Conservation (phyloP, 2,888 invertebrate genomes). For the Galerucella pusilla region DNA sequence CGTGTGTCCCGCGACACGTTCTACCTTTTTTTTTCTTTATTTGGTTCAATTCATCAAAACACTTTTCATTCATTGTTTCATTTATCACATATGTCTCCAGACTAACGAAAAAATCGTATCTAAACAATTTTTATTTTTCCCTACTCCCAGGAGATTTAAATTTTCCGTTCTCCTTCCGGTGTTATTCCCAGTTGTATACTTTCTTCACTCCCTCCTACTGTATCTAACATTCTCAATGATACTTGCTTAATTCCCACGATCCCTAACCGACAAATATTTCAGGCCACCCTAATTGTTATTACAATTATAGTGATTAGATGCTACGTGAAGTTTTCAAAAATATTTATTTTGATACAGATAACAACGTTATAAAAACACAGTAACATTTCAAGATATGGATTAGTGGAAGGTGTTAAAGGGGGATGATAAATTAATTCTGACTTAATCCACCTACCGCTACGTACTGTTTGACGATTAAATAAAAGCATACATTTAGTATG, state of each 20-base stretch:
- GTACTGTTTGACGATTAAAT: too few species aligned
- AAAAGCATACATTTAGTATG: too few species aligned
- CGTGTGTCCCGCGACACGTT: too few species aligned
- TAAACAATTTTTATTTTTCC: slow-evolving; percentile 21
- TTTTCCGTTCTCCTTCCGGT: slow-evolving; percentile 21
- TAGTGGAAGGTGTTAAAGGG: too few species aligned
- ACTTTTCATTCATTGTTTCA: not conserved
- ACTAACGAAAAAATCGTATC: not conserved
- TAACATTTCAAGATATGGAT: too few species aligned
- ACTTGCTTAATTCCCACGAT: slow-evolving; percentile 22
- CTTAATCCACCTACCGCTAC: too few species aligned
- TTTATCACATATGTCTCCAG: not conserved
- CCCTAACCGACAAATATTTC: slow-evolving; percentile 9
- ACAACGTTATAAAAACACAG: not conserved
- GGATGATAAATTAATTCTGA: too few species aligned
- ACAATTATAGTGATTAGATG: slow-evolving; percentile 7
- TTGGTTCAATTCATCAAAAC: not conserved
- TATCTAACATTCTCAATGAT: slow-evolving; percentile 28
- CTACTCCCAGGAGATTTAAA: slow-evolving; percentile 14
- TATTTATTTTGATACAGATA: not conserved
- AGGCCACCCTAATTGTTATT: not conserved
- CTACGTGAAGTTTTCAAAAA: not conserved
- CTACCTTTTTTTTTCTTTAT: not conserved
- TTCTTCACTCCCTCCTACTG: slow-evolving; percentile 23
- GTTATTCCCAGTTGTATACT: slow-evolving; percentile 29